phyloP scores from a whole-genome alignment of 2,888 invertebrate genomes.

The Hyppa rectilinea region DNA sequence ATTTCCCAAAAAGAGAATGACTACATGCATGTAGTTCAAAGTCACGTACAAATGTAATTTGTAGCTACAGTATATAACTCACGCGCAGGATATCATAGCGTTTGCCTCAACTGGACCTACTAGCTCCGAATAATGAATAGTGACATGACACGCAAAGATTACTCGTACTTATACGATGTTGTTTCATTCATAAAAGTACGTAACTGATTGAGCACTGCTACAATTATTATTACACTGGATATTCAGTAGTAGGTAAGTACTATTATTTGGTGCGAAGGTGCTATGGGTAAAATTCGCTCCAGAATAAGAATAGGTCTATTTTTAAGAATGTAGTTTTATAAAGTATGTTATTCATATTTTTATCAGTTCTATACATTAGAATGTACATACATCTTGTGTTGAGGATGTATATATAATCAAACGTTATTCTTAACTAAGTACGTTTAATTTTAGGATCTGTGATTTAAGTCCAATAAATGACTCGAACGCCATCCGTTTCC shows the following conservation, averaged over 20 bases:
- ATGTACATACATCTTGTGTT: no score
- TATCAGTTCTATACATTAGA: no score
- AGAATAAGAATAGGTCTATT: no score
- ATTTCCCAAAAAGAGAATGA: conserved; percentile 23
- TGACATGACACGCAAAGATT: conserved; percentile 49
- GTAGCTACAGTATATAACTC: conserved; percentile 10
- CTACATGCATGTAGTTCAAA: conserved; percentile 7
- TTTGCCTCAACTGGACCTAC: conserved; percentile 41
- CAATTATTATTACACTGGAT: neutral
- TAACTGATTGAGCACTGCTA: neutral
- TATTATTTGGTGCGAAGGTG: neutral
- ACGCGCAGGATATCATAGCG: conserved; percentile 19
- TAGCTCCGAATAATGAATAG: conserved; percentile 46
- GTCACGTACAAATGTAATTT: conserved; percentile 32
- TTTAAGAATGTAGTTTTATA: no score
- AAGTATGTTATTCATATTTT: no score
- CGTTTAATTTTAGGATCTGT: no score
- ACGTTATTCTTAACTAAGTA: no score
- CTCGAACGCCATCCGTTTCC: neutral
- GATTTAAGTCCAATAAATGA: no score
- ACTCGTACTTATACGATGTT: conserved; percentile 4
- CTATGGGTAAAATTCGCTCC: no score
- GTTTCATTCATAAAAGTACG: conserved; percentile 52
- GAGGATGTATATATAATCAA: no score
- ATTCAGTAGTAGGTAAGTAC: no score